Conservation (phyloP, 2,888 invertebrate species). For the Odontothrips loti region DNA sequence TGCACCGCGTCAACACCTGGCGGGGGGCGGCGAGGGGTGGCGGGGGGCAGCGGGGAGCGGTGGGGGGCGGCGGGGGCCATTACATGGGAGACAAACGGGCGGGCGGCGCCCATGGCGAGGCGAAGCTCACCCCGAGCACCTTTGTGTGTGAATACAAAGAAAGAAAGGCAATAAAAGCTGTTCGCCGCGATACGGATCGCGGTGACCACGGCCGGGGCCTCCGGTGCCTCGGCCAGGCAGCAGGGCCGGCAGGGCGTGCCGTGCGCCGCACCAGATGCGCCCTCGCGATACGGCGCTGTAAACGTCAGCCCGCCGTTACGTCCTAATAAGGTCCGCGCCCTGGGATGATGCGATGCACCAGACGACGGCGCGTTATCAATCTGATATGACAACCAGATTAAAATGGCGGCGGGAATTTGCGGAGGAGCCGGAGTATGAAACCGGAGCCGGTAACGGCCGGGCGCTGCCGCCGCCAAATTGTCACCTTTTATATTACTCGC, state of each 20-base stretch:
- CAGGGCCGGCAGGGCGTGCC: no score
- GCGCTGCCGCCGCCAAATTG: not conserved
- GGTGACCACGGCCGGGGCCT: not conserved
- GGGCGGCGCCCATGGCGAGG: not conserved
- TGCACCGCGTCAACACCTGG: no score
- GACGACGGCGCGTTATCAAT: no score
- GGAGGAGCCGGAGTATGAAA: not conserved
- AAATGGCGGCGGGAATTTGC: no score
- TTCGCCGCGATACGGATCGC: not conserved
- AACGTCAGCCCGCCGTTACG: not conserved
- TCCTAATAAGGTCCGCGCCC: no score
- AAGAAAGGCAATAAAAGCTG: constrained; percentile 6
- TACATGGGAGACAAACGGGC: not conserved
- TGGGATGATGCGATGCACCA: no score
- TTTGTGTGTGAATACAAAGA: constrained; percentile 4
- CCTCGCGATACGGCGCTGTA: not conserved
- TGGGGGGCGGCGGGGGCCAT: not conserved
- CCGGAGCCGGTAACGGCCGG: not conserved
- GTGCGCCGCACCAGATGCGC: not conserved
- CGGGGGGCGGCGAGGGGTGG: not conserved
- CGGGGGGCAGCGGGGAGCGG: not conserved
- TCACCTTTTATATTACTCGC: not conserved
- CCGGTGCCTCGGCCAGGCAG: no score
- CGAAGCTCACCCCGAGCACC: not conserved
- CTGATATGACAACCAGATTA: no score